These are phyloP conservation scores for Betta splendens DNA, from an alignment of 2,797 vertebrate genomes.

Conservation along the genomic window DNA sequence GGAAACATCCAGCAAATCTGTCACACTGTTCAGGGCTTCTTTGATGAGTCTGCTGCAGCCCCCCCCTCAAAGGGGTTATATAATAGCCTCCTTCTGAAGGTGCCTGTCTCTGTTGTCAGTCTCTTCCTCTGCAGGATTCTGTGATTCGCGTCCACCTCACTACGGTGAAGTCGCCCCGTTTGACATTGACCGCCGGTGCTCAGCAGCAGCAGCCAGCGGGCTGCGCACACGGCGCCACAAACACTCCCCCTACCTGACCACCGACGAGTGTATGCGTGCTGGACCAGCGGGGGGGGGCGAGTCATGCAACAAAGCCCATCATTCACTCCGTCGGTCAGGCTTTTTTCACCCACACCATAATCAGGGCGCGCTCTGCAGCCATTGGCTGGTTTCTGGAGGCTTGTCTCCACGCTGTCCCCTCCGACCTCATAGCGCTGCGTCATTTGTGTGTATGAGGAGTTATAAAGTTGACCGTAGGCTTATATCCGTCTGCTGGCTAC, in stretches of 20 bases:
- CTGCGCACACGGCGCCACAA: slow-evolving; percentile 20
- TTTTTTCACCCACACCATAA: slow-evolving; percentile 28
- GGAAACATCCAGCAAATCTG: slow-evolving; percentile 7
- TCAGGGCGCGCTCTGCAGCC: slow-evolving; percentile 35
- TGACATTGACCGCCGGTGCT: slow-evolving; percentile 36
- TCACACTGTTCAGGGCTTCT: slow-evolving; percentile 9
- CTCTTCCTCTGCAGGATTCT: slow-evolving; percentile 33
- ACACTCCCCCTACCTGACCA: slow-evolving; percentile 5
- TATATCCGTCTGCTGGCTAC: not conserved
- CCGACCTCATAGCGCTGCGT: slow-evolving; percentile 60
- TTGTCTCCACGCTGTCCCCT: slow-evolving; percentile 51
- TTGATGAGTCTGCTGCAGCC: slow-evolving; percentile 13
- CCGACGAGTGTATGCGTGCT: slow-evolving; percentile 22
- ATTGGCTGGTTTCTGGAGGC: slow-evolving; percentile 69
- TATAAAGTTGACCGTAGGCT: slow-evolving; percentile 28
- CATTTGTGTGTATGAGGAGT: slow-evolving; percentile 67
- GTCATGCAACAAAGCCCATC: slow-evolving; percentile 12
- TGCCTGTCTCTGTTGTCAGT: slow-evolving; percentile 33
- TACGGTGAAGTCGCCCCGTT: not conserved
- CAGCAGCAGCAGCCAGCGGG: too few relatives aligned
- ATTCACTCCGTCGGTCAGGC: slow-evolving; percentile 46
- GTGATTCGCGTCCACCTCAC: slow-evolving; percentile 26
- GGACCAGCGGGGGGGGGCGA: not conserved
- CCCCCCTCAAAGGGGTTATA: slow-evolving; percentile 23
- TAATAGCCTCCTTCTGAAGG: slow-evolving; percentile 45